Base-by-base conservation (phyloP, 2,888 invertebrate genomes). In the Macrophya annulata region DNA sequence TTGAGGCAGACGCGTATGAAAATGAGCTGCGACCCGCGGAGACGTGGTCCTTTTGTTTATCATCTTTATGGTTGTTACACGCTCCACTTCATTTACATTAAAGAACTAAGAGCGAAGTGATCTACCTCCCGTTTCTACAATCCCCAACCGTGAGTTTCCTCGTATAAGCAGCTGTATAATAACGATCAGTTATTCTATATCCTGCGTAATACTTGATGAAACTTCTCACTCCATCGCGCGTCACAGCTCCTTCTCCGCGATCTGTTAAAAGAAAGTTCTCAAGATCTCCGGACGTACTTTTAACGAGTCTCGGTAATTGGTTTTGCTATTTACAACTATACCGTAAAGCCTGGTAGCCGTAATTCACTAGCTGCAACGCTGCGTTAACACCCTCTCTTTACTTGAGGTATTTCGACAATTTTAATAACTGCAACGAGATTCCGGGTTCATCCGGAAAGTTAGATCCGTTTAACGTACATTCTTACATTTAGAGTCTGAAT, bases 21-120 rank as follows among this genome's bases (percentile, higher is more conserved):
- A 85, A 85, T 85, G 85, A 85, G 68, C 68, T 65, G 45, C 25
- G 68, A 51, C 48, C 59, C 77, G 76, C 21, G 48, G 48, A 84
- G 85, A 76, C 77, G 31, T 31, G 48, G 76, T 77, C 62, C 65
- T 85, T 85, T 85, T 85, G 85, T 85, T 76, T 77, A 77, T 77
- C 85, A 77, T 85, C 85, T 79, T 85, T 31, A 43, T 55, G 85
- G 77, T 62, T 77, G 68, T 85, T 85, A 79, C 68, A 85, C 85
- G 85, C 85, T 85, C 85, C 85, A 85, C 65, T 85, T 85, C 59
- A 74, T 59, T 76, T 84, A 81, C 62, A 43, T 81, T 43, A 37
- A 51, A 81, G 62, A 40, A 59, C 31, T 10, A 81, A 40, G 62
- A 59, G 79, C 10, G 43, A 21, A 72, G 37, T 43, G 59, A 74